Base-by-base conservation (phyloP, 2,888 invertebrate species). In the Agrilus cyanescens region DNA sequence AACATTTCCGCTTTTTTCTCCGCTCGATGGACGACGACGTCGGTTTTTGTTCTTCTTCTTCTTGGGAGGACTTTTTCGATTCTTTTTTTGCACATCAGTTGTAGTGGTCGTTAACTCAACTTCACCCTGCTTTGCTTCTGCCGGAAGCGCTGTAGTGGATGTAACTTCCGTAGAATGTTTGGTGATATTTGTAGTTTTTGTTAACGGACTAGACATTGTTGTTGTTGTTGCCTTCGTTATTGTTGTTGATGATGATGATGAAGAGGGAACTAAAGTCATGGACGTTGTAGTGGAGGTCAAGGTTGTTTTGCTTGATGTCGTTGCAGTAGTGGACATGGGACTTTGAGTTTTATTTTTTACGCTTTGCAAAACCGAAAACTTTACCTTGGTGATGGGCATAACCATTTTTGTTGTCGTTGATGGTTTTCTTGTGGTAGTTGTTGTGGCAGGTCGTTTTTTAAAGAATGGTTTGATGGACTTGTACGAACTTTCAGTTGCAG, bases 11-110 rank as follows among this genome's bases (percentile, higher is more conserved):
- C 60, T 61, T 13, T 66, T 62, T 54, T 73, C 72, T 0, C 71
- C 71, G 12, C 38, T 69, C 0, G 70, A 54, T 0, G 74, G 76
- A 53, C 75, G 77, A 2, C 78, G 73, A 50, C 76, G 71, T 44
- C 77, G 72, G 7, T 70, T 77, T 62, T 78, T 77, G 32, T 67
- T 69, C 60, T 78, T 80, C 56, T 78, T 78, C 35, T 65, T 69
- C 43, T 69, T 74, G 49, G 73, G 72, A 3, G 70, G 69, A 1
- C 62, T 59, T 44, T 46, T 56, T 44, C 15, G 54, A 18, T 53
- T 52, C 47, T 59, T 59, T 37, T 58, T 56, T 35, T 55, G 53
- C 8, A 48, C 38, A 8, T 45, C 46, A 1, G 53, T 50, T 3
- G 53, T 45, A 10, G 51, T 52, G 13, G 50, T 53, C 7, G 45